phyloP scores from a whole-genome alignment of 2,113 vertebrate species.

The Hymenochirus boettgeri region DNA sequence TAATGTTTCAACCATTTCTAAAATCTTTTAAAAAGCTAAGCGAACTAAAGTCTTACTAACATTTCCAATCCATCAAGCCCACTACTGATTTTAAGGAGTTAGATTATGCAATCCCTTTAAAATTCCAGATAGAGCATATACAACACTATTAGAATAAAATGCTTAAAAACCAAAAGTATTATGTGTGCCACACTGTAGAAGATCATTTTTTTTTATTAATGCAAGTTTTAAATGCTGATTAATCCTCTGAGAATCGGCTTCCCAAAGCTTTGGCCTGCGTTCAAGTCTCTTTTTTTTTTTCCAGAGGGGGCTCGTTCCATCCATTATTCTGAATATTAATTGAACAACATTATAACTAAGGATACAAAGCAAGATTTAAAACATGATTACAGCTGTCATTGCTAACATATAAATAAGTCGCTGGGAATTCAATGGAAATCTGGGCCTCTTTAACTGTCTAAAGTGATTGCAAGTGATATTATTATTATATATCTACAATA shows the following conservation, averaged over 20 bases:
- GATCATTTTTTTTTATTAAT: conserved; percentile 80
- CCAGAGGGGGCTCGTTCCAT: conserved; percentile 63
- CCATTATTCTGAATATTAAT: conserved; percentile 78
- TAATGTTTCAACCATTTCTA: too few species aligned
- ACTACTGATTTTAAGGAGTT: conserved; percentile 60
- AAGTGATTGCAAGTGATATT: too few species aligned
- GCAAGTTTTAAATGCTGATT: conserved; percentile 79
- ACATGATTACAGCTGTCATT: conserved; percentile 66
- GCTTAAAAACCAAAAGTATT: conserved; percentile 68
- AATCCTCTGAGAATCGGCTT: conserved; percentile 75
- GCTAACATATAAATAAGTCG: conserved; percentile 69
- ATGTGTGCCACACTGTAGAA: conserved; percentile 55
- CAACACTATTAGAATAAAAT: conserved; percentile 62
- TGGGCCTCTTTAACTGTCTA: too few species aligned
- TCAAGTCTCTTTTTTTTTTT: conserved; percentile 61
- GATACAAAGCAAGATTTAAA: conserved; percentile 72
- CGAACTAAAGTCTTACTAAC: conserved; percentile 5
- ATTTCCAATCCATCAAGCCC: conserved; percentile 45
- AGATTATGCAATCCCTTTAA: conserved; percentile 64
- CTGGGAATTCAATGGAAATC: conserved; percentile 62
- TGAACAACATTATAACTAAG: conserved; percentile 71
- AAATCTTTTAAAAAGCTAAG: too few species aligned
- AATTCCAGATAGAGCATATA: conserved; percentile 59
- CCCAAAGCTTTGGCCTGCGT: conserved; percentile 71
- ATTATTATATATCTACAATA: too few species aligned